phyloP scores from a whole-genome alignment of 2,113 vertebrate species.

The Ellobius talpinus region DNA sequence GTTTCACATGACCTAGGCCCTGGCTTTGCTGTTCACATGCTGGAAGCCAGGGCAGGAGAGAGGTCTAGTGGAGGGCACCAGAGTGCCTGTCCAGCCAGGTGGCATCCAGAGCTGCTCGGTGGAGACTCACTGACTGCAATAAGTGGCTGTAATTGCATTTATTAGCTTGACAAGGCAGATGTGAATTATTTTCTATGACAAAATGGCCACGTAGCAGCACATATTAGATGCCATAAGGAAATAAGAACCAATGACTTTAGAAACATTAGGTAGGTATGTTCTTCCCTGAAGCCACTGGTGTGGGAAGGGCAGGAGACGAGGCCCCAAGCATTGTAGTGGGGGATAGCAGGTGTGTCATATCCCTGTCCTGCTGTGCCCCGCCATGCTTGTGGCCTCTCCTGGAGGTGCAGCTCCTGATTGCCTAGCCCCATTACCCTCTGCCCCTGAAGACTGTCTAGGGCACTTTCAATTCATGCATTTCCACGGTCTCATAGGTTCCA shows the following conservation, averaged over 20 bases:
- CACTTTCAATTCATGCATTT: background rate
- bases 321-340: fast-evolving
- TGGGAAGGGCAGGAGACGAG: background rate
- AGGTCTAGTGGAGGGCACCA: background rate
- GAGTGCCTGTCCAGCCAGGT: no score
- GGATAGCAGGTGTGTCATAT: background rate
- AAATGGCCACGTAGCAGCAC: background rate
- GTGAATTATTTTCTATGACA: background rate
- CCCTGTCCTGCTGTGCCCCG: background rate
- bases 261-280: background rate
- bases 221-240: background rate
- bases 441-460: background rate
- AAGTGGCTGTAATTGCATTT: background rate
- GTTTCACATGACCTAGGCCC: fast-evolving
- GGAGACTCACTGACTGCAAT: background rate
- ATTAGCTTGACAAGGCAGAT: background rate
- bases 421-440: no score
- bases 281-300: background rate
- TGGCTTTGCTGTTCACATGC: background rate
- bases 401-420: fast-evolving
- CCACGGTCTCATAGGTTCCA: background rate
- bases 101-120: background rate
- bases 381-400: fast-evolving
- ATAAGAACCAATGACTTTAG: background rate
- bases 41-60: background rate